phyloP scores from a whole-genome alignment of 2,888 invertebrate species.

The Drosophila falleni region DNA sequence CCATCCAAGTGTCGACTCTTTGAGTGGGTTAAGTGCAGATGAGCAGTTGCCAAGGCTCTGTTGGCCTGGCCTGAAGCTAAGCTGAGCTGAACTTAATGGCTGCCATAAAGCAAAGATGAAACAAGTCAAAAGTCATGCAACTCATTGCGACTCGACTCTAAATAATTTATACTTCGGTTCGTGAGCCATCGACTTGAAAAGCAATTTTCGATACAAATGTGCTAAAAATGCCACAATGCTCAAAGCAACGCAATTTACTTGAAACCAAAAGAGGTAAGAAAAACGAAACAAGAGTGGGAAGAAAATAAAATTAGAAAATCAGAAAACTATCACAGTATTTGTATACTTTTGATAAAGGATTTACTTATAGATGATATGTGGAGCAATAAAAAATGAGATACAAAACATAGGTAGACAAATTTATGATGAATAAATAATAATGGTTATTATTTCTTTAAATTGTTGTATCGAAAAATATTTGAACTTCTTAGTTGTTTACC shows the following conservation, averaged over 20 bases:
- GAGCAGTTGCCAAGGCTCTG: slow-evolving; percentile 47
- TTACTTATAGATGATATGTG: neutral
- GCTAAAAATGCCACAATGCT: slow-evolving; percentile 10
- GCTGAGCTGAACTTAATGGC: slow-evolving; percentile 47
- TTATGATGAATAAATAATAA: no score
- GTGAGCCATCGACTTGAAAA: slow-evolving; percentile 19
- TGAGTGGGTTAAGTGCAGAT: slow-evolving; percentile 61
- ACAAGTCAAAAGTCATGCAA: slow-evolving; percentile 44
- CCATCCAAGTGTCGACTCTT: slow-evolving; percentile 31
- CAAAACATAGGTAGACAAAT: no score
- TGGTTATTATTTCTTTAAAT: no score
- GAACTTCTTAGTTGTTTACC: no score
- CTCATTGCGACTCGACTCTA: slow-evolving; percentile 34
- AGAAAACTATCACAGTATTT: neutral
- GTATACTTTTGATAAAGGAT: neutral
- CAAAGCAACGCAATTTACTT: slow-evolving; percentile 1
- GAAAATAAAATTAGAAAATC: neutral
- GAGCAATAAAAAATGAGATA: no score
- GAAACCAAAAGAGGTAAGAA: neutral
- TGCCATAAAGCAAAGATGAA: slow-evolving; percentile 54
- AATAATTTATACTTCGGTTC: slow-evolving; percentile 36
- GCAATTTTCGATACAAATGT: slow-evolving; percentile 14
- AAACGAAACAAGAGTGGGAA: neutral
- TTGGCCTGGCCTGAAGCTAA: neutral
- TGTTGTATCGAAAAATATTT: no score